Evolutionary conservation across 1,140 invertebrate genomes (phyloP), one percentile per base, ranked within the genome.

Genomic region (Neodiprion pinetum): DNA sequence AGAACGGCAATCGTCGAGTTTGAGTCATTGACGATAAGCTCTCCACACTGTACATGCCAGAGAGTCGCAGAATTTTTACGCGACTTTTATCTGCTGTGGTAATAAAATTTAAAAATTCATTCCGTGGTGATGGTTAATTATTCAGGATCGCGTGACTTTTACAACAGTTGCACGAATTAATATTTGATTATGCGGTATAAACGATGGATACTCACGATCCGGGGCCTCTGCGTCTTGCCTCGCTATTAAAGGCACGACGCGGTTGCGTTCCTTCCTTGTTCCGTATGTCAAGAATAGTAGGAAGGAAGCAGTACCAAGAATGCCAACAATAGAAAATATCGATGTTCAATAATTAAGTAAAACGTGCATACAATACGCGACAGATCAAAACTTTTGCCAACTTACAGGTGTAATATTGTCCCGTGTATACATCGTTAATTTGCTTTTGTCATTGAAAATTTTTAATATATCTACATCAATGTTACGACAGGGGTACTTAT

Each of bases 111-210:
- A 71, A 71, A 71, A 11, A 71, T 71, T 71, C 70, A 71, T 71
- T 48, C 70, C 70, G 10, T 23, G 10, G 28, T 14, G 7, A 48
- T 49, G 28, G n/a, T 71, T 40, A 71, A 71, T 71, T 40, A 71
- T 71, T 23, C 23, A 71, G 70, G 48, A 40, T 71, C 70, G 70
- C 70, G 70, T 71, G 70, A 71, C 70, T 71, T 50, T 48, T 12
- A 50, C 11, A 50, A 50, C 23, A 71, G 70, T 71, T 49, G 70
- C 70, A 17, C 48, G 53, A 77, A 77, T 75, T 77, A 77, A 77
- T 77, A 77, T 77, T 77, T 77, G 67, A 77, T 67, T 70, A 71
- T 1, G 69, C 14, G 66, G 67, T 72, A 73, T 75, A 72, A 75
- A 77, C 67, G 74, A 47, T 53, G 53, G 66, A 67, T 72, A 72